Conservation (phyloP, 2,888 invertebrate species). For the Neoitamus cyanurus region DNA sequence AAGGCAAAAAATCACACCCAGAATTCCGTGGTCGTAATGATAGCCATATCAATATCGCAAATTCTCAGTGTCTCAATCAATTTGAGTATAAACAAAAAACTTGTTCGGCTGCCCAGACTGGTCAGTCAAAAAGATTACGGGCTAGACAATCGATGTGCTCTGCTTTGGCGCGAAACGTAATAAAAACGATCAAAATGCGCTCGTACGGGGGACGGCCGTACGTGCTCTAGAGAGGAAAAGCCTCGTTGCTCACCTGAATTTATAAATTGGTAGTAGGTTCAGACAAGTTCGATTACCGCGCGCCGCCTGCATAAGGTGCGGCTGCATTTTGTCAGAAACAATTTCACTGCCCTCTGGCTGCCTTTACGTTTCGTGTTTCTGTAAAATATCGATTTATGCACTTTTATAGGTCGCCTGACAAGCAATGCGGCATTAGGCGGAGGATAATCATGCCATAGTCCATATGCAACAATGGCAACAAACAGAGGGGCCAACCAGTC, state of each 20-base stretch:
- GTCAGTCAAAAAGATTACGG: background rate
- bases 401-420: background rate
- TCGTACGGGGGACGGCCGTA: background rate
- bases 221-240: background rate
- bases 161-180: background rate
- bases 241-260: slow-evolving; percentile 32
- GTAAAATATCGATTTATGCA: slow-evolving; percentile 4
- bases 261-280: slow-evolving; percentile 18
- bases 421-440: background rate
- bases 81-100: background rate
- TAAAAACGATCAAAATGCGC: background rate
- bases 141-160: background rate
- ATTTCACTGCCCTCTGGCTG: slow-evolving; percentile 32
- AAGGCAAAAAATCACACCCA: background rate
- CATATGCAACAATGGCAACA: background rate
- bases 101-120: background rate
- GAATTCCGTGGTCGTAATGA: background rate
- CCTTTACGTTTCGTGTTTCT: slow-evolving; percentile 30
- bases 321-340: slow-evolving; percentile 40
- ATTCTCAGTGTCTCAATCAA: background rate
- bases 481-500: background rate
- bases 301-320: slow-evolving; percentile 24
- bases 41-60: slow-evolving; percentile 1
- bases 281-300: slow-evolving; percentile 29
- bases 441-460: background rate